phyloP scores from a whole-genome alignment of 2,113 vertebrate species.

The Lontra canadensis region DNA sequence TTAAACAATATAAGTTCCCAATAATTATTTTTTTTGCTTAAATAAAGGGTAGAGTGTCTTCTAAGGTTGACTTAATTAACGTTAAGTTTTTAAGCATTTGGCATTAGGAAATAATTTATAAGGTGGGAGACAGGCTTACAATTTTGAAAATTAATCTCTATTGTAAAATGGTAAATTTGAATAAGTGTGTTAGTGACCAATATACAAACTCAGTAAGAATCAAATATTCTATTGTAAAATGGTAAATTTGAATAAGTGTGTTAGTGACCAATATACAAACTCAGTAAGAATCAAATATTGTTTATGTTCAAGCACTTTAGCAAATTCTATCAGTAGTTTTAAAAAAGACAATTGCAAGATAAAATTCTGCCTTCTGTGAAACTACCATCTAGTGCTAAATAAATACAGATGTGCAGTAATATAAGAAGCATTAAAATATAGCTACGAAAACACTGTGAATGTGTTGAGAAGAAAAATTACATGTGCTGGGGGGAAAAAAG shows the following conservation, averaged over 20 bases:
- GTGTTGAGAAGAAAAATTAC: neutral
- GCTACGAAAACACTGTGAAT: neutral
- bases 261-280: neutral
- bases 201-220: neutral
- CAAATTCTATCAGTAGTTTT: neutral
- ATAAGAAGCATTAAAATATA: neutral
- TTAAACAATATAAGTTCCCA: neutral
- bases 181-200: neutral
- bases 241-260: neutral
- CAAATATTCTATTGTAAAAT: neutral
- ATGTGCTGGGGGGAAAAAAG: neutral
- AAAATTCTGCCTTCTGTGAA: neutral
- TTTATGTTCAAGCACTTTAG: neutral
- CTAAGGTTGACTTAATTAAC: neutral
- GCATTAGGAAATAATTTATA: conserved; percentile 3
- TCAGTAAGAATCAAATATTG: neutral
- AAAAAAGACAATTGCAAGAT: neutral
- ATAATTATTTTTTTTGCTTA: neutral
- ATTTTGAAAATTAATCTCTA: conserved; percentile 15
- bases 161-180: conserved; percentile 1
- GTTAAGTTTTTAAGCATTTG: neutral
- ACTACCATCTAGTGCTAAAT: neutral
- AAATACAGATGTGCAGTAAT: neutral
- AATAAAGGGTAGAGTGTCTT: neutral
- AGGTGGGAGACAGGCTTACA: neutral